phyloP scores from a whole-genome alignment of 2,888 invertebrate genomes.

The Panopea generosa region DNA sequence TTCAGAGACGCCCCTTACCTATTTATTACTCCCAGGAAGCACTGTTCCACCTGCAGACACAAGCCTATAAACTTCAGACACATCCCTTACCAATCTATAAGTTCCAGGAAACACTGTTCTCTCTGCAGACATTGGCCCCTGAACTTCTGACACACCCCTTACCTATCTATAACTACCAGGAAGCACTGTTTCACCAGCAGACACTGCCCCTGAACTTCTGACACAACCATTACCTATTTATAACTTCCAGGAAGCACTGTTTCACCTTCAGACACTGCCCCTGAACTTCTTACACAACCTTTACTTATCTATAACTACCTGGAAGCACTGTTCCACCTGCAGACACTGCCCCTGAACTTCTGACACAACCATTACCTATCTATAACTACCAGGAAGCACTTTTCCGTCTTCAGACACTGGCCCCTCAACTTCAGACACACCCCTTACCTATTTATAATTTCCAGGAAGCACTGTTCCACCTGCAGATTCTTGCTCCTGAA shows the following conservation, averaged over 20 bases:
- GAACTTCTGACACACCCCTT: slow-evolving; percentile 93
- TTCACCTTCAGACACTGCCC: slow-evolving; percentile 92
- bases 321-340: slow-evolving; percentile 91
- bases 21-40: slow-evolving; percentile 88
- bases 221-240: slow-evolving; percentile 92
- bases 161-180: slow-evolving; percentile 88
- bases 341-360: slow-evolving; percentile 91
- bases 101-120: slow-evolving; percentile 89
- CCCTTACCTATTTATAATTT: slow-evolving; percentile 90
- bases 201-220: slow-evolving; percentile 91
- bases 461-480: slow-evolving; percentile 91
- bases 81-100: slow-evolving; percentile 91
- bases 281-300: slow-evolving; percentile 92
- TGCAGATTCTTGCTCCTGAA: slow-evolving; percentile 92
- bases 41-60: slow-evolving; percentile 92
- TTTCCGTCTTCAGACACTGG: slow-evolving; percentile 91
- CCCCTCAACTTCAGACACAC: slow-evolving; percentile 93
- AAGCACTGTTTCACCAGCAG: slow-evolving; percentile 92
- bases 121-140: slow-evolving; percentile 92
- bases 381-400: slow-evolving; percentile 89
- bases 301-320: slow-evolving; percentile 88
- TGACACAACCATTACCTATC: slow-evolving; percentile 93
- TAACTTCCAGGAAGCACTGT: slow-evolving; percentile 89
- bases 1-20: slow-evolving; percentile 91
- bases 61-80: slow-evolving; percentile 92